Base-by-base conservation (phyloP, 2,113 vertebrate species). In the Muntiacus reevesi region DNA sequence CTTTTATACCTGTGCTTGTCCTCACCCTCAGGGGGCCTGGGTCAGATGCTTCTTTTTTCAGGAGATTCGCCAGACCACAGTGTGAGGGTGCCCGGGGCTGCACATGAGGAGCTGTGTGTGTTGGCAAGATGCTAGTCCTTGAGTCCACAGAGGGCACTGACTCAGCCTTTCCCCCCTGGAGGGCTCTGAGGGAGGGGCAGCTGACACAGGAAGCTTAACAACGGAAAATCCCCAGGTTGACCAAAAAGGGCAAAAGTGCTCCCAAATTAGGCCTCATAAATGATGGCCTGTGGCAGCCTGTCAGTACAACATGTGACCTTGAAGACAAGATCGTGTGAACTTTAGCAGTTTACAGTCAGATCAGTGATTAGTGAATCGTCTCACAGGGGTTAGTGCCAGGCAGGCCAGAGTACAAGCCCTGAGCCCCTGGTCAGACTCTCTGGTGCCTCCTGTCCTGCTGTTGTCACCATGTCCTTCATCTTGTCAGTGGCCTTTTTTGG, bases 351-450 rank as follows among this genome's bases (percentile, higher is more conserved):
- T 62, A 54, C 9, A 45, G 47, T 55, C 12, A 83, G 54, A 43
- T 36, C 6, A 36, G 14, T 1, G 16, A 6, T 64, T n/a, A 50
- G 16, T 28, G 5, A 16, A 36, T 8, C 28, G 0, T 13, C 33
- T 87, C 54, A 43, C 16, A 7, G 19, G 21, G 2, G 30, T 1
- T 12, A 23, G 23, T 19, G 3, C 47, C 4, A 21, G 27, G 40
- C 3, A 95, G 28, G 45, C 15, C 30, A 6, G 21, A 30, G 5
- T 2, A 10, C 3, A 30, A 23, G 45, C 13, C 9, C 21, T 14
- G 33, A 1, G 7, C 4, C 7, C 36, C 10, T 52, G 33, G 6
- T 27, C 23, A 82, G n/a, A 36, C 28, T 23, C 16, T 50, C 59
- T 33, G 59, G 36, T 7, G n/a, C 17, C 12, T n/a, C 19, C 81